Evolutionary conservation across 2,797 vertebrate species (phyloP), one percentile per base, ranked within the genome.

Genomic region (Amblyraja radiata): DNA sequence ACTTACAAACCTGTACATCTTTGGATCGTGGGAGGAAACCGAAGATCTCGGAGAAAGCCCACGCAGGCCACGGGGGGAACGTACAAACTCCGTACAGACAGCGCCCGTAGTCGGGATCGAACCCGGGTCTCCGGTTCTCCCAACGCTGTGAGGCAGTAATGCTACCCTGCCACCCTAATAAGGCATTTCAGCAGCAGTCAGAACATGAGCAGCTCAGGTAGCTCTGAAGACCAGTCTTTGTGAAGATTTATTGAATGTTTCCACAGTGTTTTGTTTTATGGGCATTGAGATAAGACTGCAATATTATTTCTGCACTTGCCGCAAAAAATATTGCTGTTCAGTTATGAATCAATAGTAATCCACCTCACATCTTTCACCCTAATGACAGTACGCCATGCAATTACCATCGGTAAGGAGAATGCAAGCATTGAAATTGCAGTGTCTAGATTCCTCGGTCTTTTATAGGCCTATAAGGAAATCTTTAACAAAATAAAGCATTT

Each of bases 261-360:
- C 90, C 25, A n/a, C 90, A 74, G 39, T n/a, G 9, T 54, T 21
- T 92, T 76, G 90, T 92, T 92, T 92, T 76, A 92, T 76, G 90
- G 90, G 36, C 13, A 54, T 54, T 92, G 90, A 74, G 68, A 54
- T 74, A 76, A 92, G 90, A 54, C 90, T 74, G 39, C n/a, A 73
- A 92, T 92, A 92, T 92, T 92, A 92, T 76, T 92, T 92, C 71
- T 92, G 39, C 0, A 13, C 90, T 46, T 92, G 90, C 73, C 65
- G 74, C 90, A 76, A 92, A 76, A 92, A 58, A 54, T 54, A 92
- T 92, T 73, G 90, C 90, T 58, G n/a, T n/a, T 73, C 36, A 74
- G 71, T 28, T 92, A 71, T n/a, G 46, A 92, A 92, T 92, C 90
- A 92, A 92, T 92, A 76, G 71, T 28, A 46, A 74, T 74, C 90